A percentile compares a stretch with the other conserved stretches of the same genome.
These are phyloP conservation scores for Diprion similis DNA, from an alignment of 1,140 invertebrate genomes.

Conservation along the genomic window DNA sequence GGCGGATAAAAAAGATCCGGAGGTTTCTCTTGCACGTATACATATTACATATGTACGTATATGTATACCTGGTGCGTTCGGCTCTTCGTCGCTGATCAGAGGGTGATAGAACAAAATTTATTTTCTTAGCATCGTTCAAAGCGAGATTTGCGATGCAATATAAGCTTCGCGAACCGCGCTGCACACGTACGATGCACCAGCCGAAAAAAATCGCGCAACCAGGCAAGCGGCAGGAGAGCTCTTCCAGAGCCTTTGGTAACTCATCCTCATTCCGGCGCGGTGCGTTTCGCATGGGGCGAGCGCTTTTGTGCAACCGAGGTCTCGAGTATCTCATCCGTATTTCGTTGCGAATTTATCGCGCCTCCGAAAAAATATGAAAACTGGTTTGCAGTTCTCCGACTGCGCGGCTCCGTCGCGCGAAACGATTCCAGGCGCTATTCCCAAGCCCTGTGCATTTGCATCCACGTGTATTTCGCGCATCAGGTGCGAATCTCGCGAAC, in stretches of 20 bases:
- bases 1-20: neutral
- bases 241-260: neutral
- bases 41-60: no score
- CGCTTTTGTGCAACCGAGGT: neutral
- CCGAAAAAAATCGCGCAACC: neutral
- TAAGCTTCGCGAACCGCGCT: neutral
- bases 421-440: no score
- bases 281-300: neutral
- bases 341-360: slow-evolving; percentile 42
- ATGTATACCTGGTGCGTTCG: no score
- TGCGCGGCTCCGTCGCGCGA: neutral
- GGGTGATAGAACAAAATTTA: slow-evolving; percentile 3
- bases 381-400: slow-evolving; percentile 33
- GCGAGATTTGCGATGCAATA: no score
- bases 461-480: no score
- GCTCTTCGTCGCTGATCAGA: neutral
- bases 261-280: neutral
- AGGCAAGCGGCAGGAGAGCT: no score
- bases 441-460: slow-evolving; percentile 10
- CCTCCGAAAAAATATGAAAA: slow-evolving; percentile 42
- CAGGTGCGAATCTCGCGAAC: no score
- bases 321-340: slow-evolving; percentile 39
- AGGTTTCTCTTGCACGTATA: neutral
- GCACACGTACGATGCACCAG: neutral
- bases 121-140: neutral